Conservation (phyloP, 2,113 vertebrate genomes). For the Leucosticte australis region DNA sequence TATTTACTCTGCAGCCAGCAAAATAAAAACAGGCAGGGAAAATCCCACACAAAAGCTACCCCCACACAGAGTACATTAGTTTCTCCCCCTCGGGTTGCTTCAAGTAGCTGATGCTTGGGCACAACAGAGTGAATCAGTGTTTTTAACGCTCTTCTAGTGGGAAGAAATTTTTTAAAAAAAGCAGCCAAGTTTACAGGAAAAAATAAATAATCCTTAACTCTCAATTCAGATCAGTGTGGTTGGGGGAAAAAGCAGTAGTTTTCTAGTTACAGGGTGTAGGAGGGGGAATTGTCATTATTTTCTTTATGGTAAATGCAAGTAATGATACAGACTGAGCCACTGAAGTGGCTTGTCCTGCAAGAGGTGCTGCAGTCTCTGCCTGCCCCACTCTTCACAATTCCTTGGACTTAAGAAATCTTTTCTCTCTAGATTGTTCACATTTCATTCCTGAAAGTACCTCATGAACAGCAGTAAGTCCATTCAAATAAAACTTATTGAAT, state of each 20-base stretch:
- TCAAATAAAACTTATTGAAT: neutral
- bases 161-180: neutral
- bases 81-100: neutral
- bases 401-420: neutral
- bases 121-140: conserved; percentile 10
- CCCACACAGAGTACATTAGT: neutral
- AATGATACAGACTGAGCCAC: neutral
- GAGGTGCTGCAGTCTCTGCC: neutral
- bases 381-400: neutral
- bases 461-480: neutral
- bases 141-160: neutral
- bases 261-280: neutral
- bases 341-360: neutral
- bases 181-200: neutral
- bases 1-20: neutral
- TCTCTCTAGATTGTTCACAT: neutral
- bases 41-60: neutral
- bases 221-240: neutral
- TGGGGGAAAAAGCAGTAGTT: neutral
- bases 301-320: neutral
- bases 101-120: neutral
- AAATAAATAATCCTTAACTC: neutral
- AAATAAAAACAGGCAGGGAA: conserved; percentile 18
- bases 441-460: neutral
- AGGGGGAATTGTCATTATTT: neutral